These are phyloP conservation scores for Scophthalmus maximus DNA, from an alignment of 2,113 vertebrate genomes.

Conservation along the genomic window DNA sequence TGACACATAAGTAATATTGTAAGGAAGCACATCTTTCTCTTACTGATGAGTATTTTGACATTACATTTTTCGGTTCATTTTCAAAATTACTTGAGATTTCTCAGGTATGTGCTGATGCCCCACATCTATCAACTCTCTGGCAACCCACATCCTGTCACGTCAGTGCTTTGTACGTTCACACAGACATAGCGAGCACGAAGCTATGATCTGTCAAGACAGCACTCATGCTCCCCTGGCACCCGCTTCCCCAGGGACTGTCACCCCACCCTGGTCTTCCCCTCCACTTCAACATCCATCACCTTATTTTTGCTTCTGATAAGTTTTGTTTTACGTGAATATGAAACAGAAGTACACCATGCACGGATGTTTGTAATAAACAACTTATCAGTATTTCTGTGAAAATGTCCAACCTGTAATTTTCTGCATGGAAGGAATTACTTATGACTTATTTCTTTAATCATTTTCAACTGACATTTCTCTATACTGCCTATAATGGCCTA, in stretches of 20 bases:
- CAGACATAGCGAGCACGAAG: constrained; percentile 32
- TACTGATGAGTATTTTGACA: no score
- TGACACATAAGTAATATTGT: no score
- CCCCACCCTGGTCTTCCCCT: constrained; percentile 72
- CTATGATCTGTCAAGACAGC: constrained; percentile 47
- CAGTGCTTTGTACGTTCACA: constrained; percentile 46
- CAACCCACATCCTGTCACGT: constrained; percentile 60
- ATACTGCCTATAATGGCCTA: no score
- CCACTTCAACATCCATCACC: constrained; percentile 19
- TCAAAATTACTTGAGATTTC: neutral
- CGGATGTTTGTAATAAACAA: neutral
- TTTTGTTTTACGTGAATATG: constrained; percentile 79
- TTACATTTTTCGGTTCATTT: no score
- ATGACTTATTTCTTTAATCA: no score
- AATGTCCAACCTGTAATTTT: neutral
- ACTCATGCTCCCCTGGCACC: constrained; percentile 35
- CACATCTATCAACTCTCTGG: constrained; percentile 51
- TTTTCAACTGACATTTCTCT: no score
- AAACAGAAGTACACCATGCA: constrained; percentile 52
- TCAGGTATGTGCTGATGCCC: no score
- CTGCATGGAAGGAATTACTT: no score
- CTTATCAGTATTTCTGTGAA: constrained; percentile 2
- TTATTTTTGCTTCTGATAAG: constrained; percentile 44
- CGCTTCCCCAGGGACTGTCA: constrained; percentile 63
- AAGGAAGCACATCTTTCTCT: no score